A percentile compares a stretch with the other conserved stretches of the same genome.
These are phyloP conservation scores for Drosophila sp. DNA, from an alignment of 1,140 invertebrate species.

Conservation along the genomic window DNA sequence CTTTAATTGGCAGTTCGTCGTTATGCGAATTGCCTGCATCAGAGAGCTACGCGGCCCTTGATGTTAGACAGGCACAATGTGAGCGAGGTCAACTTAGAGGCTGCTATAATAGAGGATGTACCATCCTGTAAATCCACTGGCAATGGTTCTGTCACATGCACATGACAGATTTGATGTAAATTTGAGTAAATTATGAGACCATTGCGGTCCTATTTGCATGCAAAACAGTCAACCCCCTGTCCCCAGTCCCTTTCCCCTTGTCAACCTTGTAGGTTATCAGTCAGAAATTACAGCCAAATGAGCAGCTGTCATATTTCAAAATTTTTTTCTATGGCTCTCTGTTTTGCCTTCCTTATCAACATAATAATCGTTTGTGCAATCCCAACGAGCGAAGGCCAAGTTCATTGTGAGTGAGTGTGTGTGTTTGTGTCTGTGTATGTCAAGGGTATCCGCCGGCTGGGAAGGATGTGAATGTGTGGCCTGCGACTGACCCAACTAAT, in stretches of 20 bases:
- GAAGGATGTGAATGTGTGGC: conserved; percentile 38
- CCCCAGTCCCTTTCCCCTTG: conserved; percentile 9
- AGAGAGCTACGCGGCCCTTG: background rate
- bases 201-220: conserved; percentile 55
- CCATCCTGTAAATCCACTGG: conserved; percentile 1
- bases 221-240: conserved; percentile 49
- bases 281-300: conserved; percentile 68
- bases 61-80: background rate
- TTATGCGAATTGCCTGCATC: conserved; percentile 39
- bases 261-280: conserved; percentile 47
- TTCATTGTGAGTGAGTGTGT: conserved; percentile 45
- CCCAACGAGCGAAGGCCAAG: conserved; percentile 61
- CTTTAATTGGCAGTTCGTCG: conserved; percentile 13
- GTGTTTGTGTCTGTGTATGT: conserved; percentile 40
- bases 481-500: conserved; percentile 75
- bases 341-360: conserved; percentile 55
- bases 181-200: conserved; percentile 54
- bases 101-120: conserved; percentile 22
- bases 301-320: conserved; percentile 23
- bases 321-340: conserved; percentile 35
- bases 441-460: conserved; percentile 56
- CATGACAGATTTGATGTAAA: conserved; percentile 53
- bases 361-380: conserved; percentile 62
- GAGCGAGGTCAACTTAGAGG: background rate
- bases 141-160: background rate